Base-by-base conservation (phyloP, 2,888 invertebrate species). In the Cremastinae sp. region DNA sequence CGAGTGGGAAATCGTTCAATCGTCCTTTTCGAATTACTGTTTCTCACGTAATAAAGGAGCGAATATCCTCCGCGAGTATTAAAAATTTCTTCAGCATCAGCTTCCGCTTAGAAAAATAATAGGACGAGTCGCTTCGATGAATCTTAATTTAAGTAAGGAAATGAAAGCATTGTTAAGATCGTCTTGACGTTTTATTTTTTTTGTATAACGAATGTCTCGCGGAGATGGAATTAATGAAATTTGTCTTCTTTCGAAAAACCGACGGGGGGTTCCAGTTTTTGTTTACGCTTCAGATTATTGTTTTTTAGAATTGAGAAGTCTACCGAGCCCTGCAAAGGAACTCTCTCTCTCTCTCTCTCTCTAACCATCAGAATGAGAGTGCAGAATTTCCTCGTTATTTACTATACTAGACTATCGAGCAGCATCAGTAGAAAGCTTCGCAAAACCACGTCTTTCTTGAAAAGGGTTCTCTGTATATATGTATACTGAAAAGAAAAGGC, bases 1-100 rank as follows among this genome's bases (percentile, higher is more conserved):
- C 55, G 66, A 53, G 22, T 22, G 65, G 45, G 12, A 28, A 47
- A 41, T 56, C 37, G 71, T 56, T 75, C 22, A n/a, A 61, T 71
- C 61, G 66, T 28, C 61, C 37, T 47, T 61, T 35, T 53, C 59
- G 55, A 70, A 45, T 45, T 10, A 14, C 41, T 61, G 71, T 65
- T 65, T 61, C 66, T 71, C 49, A 12, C 55, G 41, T 56, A 49
- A 66, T 62, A 56, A 14, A 16, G 43, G n/a, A 16, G 37, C 22
- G 58, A 58, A 51, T 14, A 22, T 43, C 4, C 43, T 14, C 43
- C 1, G n/a, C 2, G 43, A 4, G 1, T n/a, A 43, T 14, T 28
- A 1, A n/a, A 22, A 1, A 9, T 51, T 22, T 9, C 35, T 28
- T n/a, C 14, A n/a, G n/a, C 14, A 45, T 20, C 28, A 45, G 45